Evolutionary conservation across 2,113 vertebrate species (phyloP).

Genomic region (Myotis davidii): DNA sequence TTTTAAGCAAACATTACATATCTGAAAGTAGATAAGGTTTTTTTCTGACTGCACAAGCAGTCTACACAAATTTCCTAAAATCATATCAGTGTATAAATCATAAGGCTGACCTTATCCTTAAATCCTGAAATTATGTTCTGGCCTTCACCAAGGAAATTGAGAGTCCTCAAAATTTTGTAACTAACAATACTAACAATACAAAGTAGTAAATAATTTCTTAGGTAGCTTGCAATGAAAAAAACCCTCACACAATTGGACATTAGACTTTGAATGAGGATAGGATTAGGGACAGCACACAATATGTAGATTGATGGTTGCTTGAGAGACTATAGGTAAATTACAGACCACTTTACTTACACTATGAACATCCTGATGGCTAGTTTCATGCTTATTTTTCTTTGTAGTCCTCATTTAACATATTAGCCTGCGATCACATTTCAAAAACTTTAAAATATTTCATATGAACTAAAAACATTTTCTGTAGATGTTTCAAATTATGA

Average conservation of each 20-base stretch:
- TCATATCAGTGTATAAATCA: background rate
- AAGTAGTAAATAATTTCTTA: background rate
- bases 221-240: background rate
- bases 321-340: background rate
- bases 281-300: background rate
- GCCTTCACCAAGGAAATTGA: background rate
- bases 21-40: background rate
- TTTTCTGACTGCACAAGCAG: background rate
- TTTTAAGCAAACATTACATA: background rate
- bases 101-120: background rate
- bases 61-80: background rate
- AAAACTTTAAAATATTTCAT: background rate
- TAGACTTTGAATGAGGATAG: background rate
- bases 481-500: slow-evolving; percentile 11
- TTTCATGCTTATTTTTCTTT: slow-evolving; percentile 19
- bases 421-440: background rate
- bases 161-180: background rate
- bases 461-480: background rate
- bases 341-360: background rate
- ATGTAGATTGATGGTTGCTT: background rate
- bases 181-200: background rate
- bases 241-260: background rate
- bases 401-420: background rate
- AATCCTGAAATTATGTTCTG: background rate
- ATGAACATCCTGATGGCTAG: background rate